Evolutionary conservation across 2,113 vertebrate species (phyloP), one percentile per base, ranked within the genome.

Genomic region (human): DNA sequence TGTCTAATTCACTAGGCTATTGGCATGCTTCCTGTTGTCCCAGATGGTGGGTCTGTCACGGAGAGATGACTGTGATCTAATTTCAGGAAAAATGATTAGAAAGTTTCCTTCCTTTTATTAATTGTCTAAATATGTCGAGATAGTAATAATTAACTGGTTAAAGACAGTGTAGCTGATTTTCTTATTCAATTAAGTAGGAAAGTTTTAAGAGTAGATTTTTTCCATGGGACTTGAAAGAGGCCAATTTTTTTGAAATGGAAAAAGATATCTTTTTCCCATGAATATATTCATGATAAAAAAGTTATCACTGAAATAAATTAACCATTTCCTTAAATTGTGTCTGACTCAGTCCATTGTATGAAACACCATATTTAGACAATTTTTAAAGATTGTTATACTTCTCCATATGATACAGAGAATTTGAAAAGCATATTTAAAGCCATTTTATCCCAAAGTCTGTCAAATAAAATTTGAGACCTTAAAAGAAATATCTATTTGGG

Each of bases 241-340:
- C 38, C 27, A 4, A 52, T 76, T 85, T 5, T 14, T 55, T 78
- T 89, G 84, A 84, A 90, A 55, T 85, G 70, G n/a, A 30, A 50
- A 81, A 48, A 78, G 0, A 61, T 55, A 55, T 55, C 52, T 16
- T 80, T 94, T 82, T 23, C 30, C 38, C 64, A 40, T 89, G 64
- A 91, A 59, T 91, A 50, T 86, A 57, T 73, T 91, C 43, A 30
- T 70, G n/a, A n/a, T 61, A 25, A 73, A 40, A 90, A 81, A 68
- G 1, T 93, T 61, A 68, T 70, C 32, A 70, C 22, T n/a, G 40
- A 95, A 95, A 95, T 96, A 93, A 97, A 96, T 22, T 70, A 87
- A 94, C 38, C 30, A 85, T 70, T 73, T 45, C 13, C 40, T 89
- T 81, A 88, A 94, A 43, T 96, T 83, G 73, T 89, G n/a, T 97